Evolutionary conservation across 2,797 vertebrate genomes (phyloP), one percentile per base, ranked within the genome.

Genomic region (Sphaeramia orbicularis): DNA sequence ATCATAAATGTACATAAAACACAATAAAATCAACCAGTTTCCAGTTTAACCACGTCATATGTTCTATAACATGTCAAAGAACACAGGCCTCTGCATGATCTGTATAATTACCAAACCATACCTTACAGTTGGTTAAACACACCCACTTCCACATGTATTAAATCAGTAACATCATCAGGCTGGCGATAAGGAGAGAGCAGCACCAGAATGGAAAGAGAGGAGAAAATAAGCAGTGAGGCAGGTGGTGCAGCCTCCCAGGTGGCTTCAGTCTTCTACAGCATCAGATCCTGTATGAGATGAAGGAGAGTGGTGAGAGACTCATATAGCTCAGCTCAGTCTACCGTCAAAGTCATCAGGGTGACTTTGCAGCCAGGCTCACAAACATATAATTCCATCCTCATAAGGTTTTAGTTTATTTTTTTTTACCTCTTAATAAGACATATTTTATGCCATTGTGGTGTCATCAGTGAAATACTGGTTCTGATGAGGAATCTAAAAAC

Each of bases 131-230:
- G 56, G 37, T 35, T 27, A 42, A 44, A 58, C 53, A 65, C 24
- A 38, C 16, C 24, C 10, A 65, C 38, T 49, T 47, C 6, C 67
- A n/a, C 30, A 16, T 83, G 73, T 58, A 49, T 62, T 47, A 68
- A 67, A 47, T 55, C 51, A 32, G 45, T 2, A 76, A 74, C 36
- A 43, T 79, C 60, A 56, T 35, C 21, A 60, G 50, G 49, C 5
- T 53, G 40, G 21, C 53, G 48, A 60, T 54, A 27, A 51, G 64
- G 60, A 35, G 16, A 40, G 35, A 1, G 14, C 16, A 42, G 44
- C 43, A 57, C 41, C 11, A 18, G 30, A 14, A 27, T 52, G 32
- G 11, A 15, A 16, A 49, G 44, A 41, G 4, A 54, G 37, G 4
- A 24, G 21, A 24, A 24, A 24, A 24, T 35, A 13, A 48, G 42